phyloP scores from a whole-genome alignment of 2,888 invertebrate species.

The Pinctada fucata region DNA sequence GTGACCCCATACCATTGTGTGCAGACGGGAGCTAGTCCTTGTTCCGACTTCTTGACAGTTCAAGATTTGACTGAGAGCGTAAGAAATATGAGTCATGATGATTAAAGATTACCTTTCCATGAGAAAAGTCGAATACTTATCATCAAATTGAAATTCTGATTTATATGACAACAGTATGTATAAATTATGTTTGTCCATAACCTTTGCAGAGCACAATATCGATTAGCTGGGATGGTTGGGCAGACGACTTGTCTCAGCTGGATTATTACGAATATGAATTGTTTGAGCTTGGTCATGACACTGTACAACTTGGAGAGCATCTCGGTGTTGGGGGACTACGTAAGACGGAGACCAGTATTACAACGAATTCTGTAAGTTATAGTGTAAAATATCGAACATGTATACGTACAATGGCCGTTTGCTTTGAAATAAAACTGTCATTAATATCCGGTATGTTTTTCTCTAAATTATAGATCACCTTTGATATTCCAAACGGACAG shows the following conservation, averaged over 20 bases:
- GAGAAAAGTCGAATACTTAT: background rate
- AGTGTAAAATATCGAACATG: too few relatives aligned
- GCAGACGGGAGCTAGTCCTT: constrained; percentile 5
- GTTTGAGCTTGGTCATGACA: constrained; percentile 13
- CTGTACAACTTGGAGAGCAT: constrained; percentile 12
- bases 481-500: constrained; percentile 16
- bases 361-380: background rate
- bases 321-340: background rate
- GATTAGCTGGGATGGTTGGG: constrained; percentile 33
- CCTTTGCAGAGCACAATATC: constrained; percentile 25
- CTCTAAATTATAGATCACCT: background rate
- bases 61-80: constrained; percentile 36
- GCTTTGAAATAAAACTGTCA: background rate
- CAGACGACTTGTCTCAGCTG: constrained; percentile 27
- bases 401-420: too few relatives aligned
- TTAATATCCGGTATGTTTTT: too few relatives aligned
- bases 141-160: background rate
- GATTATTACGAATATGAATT: constrained; percentile 32
- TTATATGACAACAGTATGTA: too few relatives aligned
- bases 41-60: constrained; percentile 21
- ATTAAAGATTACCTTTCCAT: background rate
- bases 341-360: background rate
- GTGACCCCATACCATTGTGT: constrained; percentile 33
- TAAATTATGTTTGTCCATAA: too few relatives aligned
- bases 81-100: constrained; percentile 10